phyloP scores from a whole-genome alignment of 1,140 invertebrate genomes.

The Magallana gigas region DNA sequence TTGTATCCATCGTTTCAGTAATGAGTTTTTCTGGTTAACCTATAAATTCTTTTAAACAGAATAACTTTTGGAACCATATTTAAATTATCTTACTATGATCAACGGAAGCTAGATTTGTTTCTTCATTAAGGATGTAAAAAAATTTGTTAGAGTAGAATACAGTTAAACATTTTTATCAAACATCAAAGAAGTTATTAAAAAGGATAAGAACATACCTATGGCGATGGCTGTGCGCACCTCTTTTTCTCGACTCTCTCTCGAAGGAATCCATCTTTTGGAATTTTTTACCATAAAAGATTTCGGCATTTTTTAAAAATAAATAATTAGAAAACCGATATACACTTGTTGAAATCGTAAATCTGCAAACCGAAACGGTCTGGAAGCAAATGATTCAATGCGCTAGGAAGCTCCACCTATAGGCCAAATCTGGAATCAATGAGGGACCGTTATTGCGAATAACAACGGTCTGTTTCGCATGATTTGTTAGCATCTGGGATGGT shows the following conservation, averaged over 20 bases:
- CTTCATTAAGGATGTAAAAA: no score
- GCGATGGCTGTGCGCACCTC: background rate
- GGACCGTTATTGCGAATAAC: background rate
- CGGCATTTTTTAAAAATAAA: background rate
- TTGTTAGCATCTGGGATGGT: conserved; percentile 6
- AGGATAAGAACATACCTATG: background rate
- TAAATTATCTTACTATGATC: no score
- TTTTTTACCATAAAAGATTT: conserved; percentile 35
- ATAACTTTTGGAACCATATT: no score
- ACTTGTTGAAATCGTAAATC: background rate
- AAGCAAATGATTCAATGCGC: background rate
- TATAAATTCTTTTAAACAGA: no score
- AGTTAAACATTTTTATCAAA: background rate
- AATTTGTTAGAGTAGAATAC: no score
- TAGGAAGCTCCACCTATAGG: background rate
- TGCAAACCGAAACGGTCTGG: background rate
- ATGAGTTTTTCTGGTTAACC: no score
- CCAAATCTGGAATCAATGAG: background rate
- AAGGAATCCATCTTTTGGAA: conserved; percentile 2
- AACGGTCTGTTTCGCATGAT: conserved; percentile 10
- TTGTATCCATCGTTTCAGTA: no score
- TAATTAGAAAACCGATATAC: background rate
- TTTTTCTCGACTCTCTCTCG: background rate
- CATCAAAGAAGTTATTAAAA: background rate
- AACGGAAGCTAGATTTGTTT: no score